These are phyloP conservation scores for Drosophila jambulina DNA, from an alignment of 1,140 invertebrate species.

Conservation along the genomic window DNA sequence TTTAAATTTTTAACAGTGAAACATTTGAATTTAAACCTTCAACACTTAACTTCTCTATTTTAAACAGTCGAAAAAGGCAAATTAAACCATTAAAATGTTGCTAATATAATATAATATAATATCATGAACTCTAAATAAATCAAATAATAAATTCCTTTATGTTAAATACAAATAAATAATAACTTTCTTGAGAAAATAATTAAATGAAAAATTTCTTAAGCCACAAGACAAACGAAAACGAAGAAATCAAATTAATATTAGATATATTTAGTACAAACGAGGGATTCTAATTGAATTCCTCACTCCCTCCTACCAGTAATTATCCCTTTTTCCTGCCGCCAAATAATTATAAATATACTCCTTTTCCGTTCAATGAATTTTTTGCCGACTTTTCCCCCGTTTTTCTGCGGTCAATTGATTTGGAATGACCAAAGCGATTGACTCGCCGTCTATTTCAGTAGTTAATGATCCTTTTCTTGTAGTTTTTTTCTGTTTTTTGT, in stretches of 20 bases:
- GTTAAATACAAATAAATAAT: background rate
- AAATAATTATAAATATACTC: conserved; percentile 16
- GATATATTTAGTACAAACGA: background rate
- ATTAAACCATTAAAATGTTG: no score
- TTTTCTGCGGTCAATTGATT: conserved; percentile 63
- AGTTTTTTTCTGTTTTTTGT: conserved; percentile 5
- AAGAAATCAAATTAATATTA: background rate
- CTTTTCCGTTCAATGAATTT: conserved; percentile 41
- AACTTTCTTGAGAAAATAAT: background rate
- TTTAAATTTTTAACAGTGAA: no score
- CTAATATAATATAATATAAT: no score
- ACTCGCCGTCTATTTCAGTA: conserved; percentile 65
- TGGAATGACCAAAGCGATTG: conserved; percentile 70
- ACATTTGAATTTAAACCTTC: no score
- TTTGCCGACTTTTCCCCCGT: conserved; percentile 20
- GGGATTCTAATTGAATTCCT: background rate
- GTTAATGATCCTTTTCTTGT: conserved; percentile 35
- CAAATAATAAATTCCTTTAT: background rate
- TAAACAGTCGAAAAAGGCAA: no score
- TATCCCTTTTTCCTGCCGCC: conserved; percentile 2
- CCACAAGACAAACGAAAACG: background rate
- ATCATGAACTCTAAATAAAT: no score
- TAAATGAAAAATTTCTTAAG: background rate
- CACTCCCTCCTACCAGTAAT: background rate
- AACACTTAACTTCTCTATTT: no score